These are phyloP conservation scores for Stenodema calcarata DNA, from an alignment of 2,888 invertebrate species.

Conservation along the genomic window DNA sequence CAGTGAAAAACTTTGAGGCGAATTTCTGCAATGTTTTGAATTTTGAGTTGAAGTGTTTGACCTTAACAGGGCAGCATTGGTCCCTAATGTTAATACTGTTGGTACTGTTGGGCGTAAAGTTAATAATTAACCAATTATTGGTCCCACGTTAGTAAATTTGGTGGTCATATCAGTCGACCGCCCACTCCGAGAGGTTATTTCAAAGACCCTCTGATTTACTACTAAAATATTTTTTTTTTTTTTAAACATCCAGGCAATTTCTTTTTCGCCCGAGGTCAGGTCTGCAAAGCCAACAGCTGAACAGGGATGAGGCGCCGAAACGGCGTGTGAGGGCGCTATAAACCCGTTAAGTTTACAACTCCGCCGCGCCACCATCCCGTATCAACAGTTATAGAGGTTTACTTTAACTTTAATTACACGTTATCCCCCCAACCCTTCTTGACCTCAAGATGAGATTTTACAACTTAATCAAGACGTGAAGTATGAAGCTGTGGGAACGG, in stretches of 20 bases:
- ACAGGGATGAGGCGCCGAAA: background rate
- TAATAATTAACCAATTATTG: too few species aligned
- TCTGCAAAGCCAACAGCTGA: background rate
- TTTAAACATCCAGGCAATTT: background rate
- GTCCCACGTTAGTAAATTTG: too few species aligned
- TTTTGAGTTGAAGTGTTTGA: too few species aligned
- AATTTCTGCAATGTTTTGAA: too few species aligned
- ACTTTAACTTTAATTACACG: slow-evolving; percentile 10
- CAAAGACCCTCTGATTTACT: background rate
- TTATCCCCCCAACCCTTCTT: background rate
- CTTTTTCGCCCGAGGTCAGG: background rate
- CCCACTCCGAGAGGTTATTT: background rate
- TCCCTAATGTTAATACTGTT: too few species aligned
- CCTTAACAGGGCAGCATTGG: too few species aligned
- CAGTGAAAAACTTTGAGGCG: too few species aligned
- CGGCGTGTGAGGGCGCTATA: slow-evolving; percentile 15
- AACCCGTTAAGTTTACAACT: slow-evolving; percentile 8
- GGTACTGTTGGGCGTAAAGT: too few species aligned
- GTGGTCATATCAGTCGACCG: background rate
- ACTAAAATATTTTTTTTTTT: background rate
- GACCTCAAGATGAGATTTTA: slow-evolving; percentile 23
- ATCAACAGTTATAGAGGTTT: slow-evolving; percentile 1
- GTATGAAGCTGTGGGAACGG: background rate
- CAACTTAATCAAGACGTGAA: slow-evolving; percentile 32
- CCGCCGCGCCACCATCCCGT: background rate